A percentile compares a stretch with the other conserved stretches of the same genome.
These are phyloP conservation scores for Dallia pectoralis DNA, from an alignment of 2,797 vertebrate species.

Conservation along the genomic window DNA sequence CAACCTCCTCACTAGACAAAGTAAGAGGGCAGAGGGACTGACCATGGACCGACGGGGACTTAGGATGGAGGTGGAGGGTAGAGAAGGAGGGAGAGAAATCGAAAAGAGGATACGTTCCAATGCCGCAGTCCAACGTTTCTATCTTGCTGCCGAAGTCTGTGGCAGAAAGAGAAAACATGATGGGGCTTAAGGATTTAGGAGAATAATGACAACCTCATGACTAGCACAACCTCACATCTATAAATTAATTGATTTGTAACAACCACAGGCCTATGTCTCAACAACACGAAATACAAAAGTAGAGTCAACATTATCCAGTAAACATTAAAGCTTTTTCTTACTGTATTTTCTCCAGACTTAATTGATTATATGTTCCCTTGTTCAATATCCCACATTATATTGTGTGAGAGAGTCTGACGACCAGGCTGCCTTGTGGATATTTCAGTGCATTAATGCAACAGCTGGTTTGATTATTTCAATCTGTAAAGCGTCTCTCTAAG, in stretches of 20 bases:
- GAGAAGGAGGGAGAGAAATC: slow-evolving; percentile 77
- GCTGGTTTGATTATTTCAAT: slow-evolving; percentile 26
- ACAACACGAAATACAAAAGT: background rate
- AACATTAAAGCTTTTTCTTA: background rate
- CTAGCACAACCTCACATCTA: background rate
- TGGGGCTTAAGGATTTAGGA: slow-evolving; percentile 11
- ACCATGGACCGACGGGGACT: slow-evolving; percentile 72
- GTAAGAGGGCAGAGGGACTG: slow-evolving; percentile 61
- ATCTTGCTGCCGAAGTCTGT: slow-evolving; percentile 87
- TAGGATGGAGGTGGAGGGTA: slow-evolving; percentile 73
- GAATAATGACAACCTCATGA: slow-evolving; percentile 2
- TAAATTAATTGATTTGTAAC: background rate
- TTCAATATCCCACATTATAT: slow-evolving; percentile 22
- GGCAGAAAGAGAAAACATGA: slow-evolving; percentile 69
- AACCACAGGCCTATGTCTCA: background rate
- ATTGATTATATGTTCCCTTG: slow-evolving; percentile 14
- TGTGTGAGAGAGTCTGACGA: slow-evolving; percentile 10
- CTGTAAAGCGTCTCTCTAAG: slow-evolving; percentile 2
- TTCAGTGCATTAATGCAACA: slow-evolving; percentile 35
- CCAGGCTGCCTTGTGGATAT: slow-evolving; percentile 6
- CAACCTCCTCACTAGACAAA: slow-evolving; percentile 62
- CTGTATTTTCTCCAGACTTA: background rate
- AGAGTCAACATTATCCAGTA: background rate
- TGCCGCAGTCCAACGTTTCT: slow-evolving; percentile 90
- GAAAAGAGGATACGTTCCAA: slow-evolving; percentile 88